A percentile compares a stretch with the other conserved stretches of the same genome.
phyloP scores from a whole-genome alignment of 1,140 invertebrate species.

The Pentalonia nigronervosa region DNA sequence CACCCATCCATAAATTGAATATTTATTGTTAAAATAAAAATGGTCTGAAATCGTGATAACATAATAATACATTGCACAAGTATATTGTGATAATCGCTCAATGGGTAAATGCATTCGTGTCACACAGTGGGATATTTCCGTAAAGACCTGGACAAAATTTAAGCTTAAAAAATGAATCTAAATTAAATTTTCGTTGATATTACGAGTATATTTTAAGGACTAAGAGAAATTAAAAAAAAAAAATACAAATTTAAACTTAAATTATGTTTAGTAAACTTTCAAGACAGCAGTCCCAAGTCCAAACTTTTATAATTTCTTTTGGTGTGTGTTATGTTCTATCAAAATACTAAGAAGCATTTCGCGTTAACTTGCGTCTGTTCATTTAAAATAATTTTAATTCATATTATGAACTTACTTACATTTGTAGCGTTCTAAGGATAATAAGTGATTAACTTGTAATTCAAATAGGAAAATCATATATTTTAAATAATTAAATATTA shows the following conservation, averaged over 20 bases:
- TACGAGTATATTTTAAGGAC: not conserved
- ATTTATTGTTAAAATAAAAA: not conserved
- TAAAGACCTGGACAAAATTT: not conserved
- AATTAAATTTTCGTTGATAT: not conserved
- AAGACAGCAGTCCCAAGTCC: not conserved
- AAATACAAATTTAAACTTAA: not conserved
- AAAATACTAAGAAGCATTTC: not conserved
- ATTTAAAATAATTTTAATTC: not conserved
- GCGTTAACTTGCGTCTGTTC: not conserved
- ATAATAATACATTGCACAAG: not conserved
- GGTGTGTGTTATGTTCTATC: not conserved
- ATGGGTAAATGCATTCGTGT: not conserved
- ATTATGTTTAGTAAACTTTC: not conserved
- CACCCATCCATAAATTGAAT: not conserved
- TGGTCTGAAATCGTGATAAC: not conserved
- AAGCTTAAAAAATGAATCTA: not conserved
- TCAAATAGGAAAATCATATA: not conserved
- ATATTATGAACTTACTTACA: not conserved
- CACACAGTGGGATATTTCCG: not conserved
- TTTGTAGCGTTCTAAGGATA: too few relatives aligned
- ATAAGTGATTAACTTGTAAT: too few relatives aligned
- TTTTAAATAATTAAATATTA: not conserved
- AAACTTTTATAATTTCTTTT: constrained; percentile 13
- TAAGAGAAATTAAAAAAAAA: not conserved
- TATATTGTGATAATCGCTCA: not conserved